phyloP scores from a whole-genome alignment of 2,797 vertebrate species.

The Onychomys arenicola region DNA sequence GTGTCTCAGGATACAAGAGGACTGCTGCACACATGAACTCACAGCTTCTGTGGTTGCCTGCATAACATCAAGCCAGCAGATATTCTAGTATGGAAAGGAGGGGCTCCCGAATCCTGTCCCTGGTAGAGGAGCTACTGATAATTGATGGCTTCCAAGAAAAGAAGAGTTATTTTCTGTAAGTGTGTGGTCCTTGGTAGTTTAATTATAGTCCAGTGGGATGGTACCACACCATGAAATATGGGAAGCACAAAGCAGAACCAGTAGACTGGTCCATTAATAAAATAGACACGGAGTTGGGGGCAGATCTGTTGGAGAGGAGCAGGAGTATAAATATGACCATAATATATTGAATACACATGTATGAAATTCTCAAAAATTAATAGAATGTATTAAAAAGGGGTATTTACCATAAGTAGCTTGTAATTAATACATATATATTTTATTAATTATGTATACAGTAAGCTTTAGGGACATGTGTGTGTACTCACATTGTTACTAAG shows the following conservation, averaged over 20 bases:
- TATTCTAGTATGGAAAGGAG: background rate
- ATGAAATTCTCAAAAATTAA: background rate
- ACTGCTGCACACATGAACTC: background rate
- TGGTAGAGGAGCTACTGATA: too few relatives aligned
- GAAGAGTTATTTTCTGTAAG: background rate
- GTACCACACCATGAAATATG: background rate
- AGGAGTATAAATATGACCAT: background rate
- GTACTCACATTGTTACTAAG: background rate
- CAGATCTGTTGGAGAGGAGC: background rate
- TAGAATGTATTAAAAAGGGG: slow-evolving; percentile 24
- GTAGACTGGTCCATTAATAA: background rate
- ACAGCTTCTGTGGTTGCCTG: background rate
- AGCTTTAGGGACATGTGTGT: slow-evolving; percentile 45
- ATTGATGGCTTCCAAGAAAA: background rate
- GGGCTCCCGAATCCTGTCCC: background rate
- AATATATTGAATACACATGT: background rate
- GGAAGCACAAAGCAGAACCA: background rate
- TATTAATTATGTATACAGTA: background rate
- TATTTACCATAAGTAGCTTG: slow-evolving; percentile 1
- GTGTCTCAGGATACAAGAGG: background rate
- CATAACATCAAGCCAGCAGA: background rate
- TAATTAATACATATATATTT: background rate
- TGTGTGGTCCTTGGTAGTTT: background rate
- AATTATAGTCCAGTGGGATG: background rate
- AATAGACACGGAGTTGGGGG: too few relatives aligned